Evolutionary conservation across 2,113 vertebrate genomes (phyloP).

Genomic region (Miniopterus natalensis): DNA sequence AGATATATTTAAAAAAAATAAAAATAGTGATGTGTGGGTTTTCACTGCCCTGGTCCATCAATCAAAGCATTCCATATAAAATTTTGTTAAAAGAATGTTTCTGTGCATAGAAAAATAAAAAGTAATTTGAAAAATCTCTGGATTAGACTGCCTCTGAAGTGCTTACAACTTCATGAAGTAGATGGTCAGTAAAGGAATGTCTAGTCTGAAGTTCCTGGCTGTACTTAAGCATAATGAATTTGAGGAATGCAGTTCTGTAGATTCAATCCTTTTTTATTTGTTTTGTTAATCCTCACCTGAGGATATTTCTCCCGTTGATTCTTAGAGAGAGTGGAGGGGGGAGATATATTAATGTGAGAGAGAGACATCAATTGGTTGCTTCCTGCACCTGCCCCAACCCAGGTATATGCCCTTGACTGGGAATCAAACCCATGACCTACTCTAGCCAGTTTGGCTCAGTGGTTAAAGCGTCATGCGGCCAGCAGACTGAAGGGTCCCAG

Average conservation of each 20-base stretch:
- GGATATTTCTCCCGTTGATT: too few species aligned
- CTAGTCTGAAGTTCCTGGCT: constrained; percentile 1
- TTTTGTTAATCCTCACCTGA: too few species aligned
- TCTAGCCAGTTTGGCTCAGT: too few species aligned
- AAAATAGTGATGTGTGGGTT: background rate
- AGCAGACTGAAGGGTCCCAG: too few species aligned
- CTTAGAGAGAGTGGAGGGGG: too few species aligned
- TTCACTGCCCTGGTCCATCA: background rate
- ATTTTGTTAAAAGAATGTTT: background rate
- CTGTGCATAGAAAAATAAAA: background rate
- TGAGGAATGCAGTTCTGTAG: constrained; percentile 43
- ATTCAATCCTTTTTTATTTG: background rate
- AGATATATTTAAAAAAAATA: too few species aligned
- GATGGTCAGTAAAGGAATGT: background rate
- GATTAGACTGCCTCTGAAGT: background rate
- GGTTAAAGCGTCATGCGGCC: too few species aligned
- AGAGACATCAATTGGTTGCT: too few species aligned
- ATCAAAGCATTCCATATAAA: background rate
- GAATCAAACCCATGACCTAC: too few species aligned
- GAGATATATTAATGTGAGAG: too few species aligned
- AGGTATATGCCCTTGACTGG: too few species aligned
- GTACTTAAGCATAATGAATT: constrained; percentile 30
- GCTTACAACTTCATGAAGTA: constrained; percentile 17
- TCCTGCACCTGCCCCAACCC: too few species aligned
- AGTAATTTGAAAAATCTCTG: constrained; percentile 11